phyloP scores from a whole-genome alignment of 2,888 invertebrate species.

The Lochmaea capreae region DNA sequence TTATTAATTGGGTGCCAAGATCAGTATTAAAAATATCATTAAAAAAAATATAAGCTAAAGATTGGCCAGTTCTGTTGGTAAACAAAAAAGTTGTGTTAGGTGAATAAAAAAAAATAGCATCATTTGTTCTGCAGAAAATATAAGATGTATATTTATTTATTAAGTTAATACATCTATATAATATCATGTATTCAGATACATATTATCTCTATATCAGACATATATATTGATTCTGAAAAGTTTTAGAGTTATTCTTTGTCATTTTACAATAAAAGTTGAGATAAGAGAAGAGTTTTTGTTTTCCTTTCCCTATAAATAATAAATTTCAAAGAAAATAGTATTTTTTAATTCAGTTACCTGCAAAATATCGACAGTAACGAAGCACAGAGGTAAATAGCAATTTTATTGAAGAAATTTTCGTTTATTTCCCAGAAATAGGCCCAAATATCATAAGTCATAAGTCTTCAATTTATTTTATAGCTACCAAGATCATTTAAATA shows the following conservation, averaged over 20 bases:
- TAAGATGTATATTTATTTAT: constrained; percentile 51
- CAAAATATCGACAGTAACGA: no score
- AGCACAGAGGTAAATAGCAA: no score
- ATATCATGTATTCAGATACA: constrained; percentile 64
- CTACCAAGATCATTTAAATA: no score
- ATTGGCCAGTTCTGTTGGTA: constrained; percentile 63
- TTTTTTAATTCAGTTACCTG: no score
- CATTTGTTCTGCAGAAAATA: constrained; percentile 46
- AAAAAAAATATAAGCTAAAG: constrained; percentile 59
- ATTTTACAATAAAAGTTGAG: constrained; percentile 74
- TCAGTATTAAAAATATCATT: constrained; percentile 60
- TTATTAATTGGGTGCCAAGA: constrained; percentile 61
- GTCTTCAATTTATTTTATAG: no score
- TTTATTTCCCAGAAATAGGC: no score
- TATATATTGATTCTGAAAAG: constrained; percentile 65
- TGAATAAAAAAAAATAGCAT: constrained; percentile 41
- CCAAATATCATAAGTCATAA: no score
- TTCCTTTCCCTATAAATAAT: neutral
- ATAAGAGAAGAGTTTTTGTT: constrained; percentile 35
- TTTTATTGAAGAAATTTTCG: no score
- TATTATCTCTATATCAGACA: constrained; percentile 65
- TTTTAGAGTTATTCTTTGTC: constrained; percentile 80
- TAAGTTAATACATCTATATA: constrained; percentile 59
- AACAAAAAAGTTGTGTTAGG: constrained; percentile 38
- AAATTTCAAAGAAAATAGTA: no score